Percentiles rank a stretch among this genome's conserved stretches.
Conservation (phyloP, 2,113 vertebrate genomes). For the Syrmaticus mikado region DNA sequence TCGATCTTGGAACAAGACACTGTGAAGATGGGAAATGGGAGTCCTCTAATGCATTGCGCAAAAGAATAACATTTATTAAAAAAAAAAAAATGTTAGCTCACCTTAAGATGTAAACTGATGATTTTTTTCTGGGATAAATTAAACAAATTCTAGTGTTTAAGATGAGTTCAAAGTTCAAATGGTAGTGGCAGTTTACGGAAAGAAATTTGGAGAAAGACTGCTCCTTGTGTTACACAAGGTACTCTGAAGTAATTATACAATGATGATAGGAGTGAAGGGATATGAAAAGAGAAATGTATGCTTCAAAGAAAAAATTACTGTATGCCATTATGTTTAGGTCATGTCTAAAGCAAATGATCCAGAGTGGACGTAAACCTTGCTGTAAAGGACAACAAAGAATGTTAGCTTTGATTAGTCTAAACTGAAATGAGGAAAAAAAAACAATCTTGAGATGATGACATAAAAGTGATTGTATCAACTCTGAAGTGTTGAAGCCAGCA, state of each 20-base stretch:
- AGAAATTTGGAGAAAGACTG: background rate
- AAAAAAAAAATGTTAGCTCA: background rate
- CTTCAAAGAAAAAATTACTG: background rate
- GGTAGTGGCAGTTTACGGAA: fast-evolving
- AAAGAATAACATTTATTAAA: background rate
- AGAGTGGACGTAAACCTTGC: background rate
- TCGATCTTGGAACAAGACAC: background rate
- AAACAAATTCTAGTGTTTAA: background rate
- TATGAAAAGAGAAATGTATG: background rate
- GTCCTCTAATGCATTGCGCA: background rate
- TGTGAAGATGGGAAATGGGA: background rate
- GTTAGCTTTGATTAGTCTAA: background rate
- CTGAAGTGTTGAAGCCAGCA: background rate
- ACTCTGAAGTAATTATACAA: background rate
- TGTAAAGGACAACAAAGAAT: background rate
- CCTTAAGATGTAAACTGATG: background rate
- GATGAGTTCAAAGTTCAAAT: background rate
- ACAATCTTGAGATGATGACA: fast-evolving
- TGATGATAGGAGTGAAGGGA: background rate
- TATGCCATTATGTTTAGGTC: background rate
- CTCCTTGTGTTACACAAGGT: background rate
- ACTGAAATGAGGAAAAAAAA: background rate
- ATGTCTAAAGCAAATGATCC: background rate
- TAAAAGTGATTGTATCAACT: background rate
- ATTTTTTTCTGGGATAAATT: background rate